Base-by-base conservation (phyloP, 2,113 vertebrate species). In the Paracanthobrama guichenoti region DNA sequence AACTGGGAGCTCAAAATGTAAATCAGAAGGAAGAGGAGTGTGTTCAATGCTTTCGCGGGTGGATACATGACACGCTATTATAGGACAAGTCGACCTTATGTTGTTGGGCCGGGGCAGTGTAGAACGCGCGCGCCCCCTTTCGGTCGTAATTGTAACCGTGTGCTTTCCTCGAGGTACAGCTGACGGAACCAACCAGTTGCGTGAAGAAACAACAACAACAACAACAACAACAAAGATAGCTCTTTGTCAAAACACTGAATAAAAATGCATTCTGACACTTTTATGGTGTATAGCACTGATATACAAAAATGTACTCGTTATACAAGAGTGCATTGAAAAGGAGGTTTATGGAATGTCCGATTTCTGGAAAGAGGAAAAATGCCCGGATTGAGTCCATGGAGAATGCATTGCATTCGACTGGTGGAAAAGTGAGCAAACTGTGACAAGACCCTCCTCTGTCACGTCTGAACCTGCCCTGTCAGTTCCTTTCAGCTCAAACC, bases 361-460 rank as follows among this genome's bases (percentile, higher is more conserved):
- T 86, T 86, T 87, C 46, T 7, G 14, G 80, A 64, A 80, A 82
- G 59, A 46, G 18, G 13, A 24, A 42, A 55, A 42, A 42, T 24
- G 14, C 13, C 24, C 48, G 22, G 60, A 66, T 35, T 60, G 64
- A 80, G 16, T 5, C 18, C 26, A 64, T 7, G 18, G 60, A 39
- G 35, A 18, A 6, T 46, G 39, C 39, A 39, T 39, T 39, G 24
- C 11, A 57, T 69, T 66, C 10, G 60, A 50, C 18, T 53, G 35
- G 60, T 69, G 60, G 66, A 66, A 79, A 46, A 84, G 66, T 74
- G 35, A 78, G 7, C 13, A n/a, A 81, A 81, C 5, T 6, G 69
- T 64, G 55, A 62, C 53, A 64, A 72, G 69, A 83, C 86, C 87
- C 90, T 91, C 87, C 90, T 90, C 73, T 89, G 89, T 89, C 86